Conservation (phyloP, 2,113 vertebrate genomes). For the Thryonomys swinderianus region DNA sequence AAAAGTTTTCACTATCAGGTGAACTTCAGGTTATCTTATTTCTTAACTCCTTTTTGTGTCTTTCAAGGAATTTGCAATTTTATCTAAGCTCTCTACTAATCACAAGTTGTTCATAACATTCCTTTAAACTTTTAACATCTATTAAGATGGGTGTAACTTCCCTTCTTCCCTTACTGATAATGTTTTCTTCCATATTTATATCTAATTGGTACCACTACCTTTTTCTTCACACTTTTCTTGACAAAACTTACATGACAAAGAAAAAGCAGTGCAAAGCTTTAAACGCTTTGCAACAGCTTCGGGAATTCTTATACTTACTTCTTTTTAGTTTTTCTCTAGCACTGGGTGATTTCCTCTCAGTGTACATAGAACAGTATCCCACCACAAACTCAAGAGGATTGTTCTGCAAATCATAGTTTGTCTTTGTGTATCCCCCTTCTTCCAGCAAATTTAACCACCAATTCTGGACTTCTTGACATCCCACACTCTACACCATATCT, state of each 20-base stretch:
- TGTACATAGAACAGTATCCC: neutral
- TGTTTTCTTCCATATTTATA: neutral
- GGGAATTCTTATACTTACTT: neutral
- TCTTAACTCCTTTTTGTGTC: neutral
- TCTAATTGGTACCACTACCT: neutral
- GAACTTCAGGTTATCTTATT: slow-evolving; percentile 17
- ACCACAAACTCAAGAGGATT: neutral
- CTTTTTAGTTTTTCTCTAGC: neutral
- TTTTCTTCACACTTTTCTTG: slow-evolving; percentile 20
- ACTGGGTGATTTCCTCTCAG: slow-evolving; percentile 6
- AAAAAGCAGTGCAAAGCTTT: neutral
- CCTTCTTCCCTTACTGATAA: neutral
- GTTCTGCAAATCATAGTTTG: neutral
- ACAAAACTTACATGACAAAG: neutral
- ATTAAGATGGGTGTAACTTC: neutral
- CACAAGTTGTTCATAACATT: neutral
- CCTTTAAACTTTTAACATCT: slow-evolving; percentile 4
- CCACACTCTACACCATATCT: neutral
- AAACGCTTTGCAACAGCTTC: neutral
- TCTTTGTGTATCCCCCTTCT: neutral
- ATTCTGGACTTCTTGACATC: neutral
- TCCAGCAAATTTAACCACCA: neutral
- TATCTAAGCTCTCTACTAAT: neutral
- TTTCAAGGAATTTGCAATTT: slow-evolving; percentile 47
- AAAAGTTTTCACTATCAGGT: slow-evolving; percentile 19